Conservation (phyloP, 1,140 invertebrate species). For the Drosophila oshimai region DNA sequence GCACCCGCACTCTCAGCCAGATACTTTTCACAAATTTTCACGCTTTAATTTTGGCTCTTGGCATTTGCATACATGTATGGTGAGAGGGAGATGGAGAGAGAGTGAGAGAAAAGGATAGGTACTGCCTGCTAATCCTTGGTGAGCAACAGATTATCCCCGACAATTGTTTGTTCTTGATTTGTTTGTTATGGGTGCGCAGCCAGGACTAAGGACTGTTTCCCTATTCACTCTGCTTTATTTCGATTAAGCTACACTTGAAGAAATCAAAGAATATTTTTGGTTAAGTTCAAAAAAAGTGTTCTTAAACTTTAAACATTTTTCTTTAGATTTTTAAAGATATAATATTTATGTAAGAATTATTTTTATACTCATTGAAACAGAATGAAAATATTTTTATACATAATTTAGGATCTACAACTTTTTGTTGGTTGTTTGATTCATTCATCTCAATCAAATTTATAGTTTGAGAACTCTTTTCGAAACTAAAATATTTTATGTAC, state of each 20-base stretch:
- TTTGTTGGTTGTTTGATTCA: no score
- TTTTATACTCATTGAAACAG: no score
- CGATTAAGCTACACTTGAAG: slow-evolving; percentile 4
- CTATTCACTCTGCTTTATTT: slow-evolving; percentile 17
- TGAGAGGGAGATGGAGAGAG: neutral
- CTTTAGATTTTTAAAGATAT: no score
- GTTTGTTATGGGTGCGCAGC: slow-evolving; percentile 59
- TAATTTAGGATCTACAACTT: no score
- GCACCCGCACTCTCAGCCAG: slow-evolving; percentile 30
- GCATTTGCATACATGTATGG: slow-evolving; percentile 75
- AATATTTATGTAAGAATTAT: no score
- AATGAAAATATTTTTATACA: no score
- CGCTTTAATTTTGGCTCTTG: slow-evolving; percentile 66
- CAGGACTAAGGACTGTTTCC: slow-evolving; percentile 12
- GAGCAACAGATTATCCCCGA: slow-evolving; percentile 78
- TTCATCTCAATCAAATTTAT: no score
- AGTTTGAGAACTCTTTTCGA: no score
- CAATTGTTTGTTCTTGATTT: slow-evolving; percentile 78
- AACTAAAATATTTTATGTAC: no score
- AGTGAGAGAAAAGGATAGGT: neutral
- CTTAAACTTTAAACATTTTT: no score
- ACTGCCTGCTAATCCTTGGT: slow-evolving; percentile 63
- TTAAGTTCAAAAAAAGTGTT: neutral
- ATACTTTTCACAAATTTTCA: slow-evolving; percentile 65
- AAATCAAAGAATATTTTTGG: neutral